Evolutionary conservation across 2,888 invertebrate genomes (phyloP), one percentile per base, ranked within the genome.

Genomic region (Acleris holmiana): DNA sequence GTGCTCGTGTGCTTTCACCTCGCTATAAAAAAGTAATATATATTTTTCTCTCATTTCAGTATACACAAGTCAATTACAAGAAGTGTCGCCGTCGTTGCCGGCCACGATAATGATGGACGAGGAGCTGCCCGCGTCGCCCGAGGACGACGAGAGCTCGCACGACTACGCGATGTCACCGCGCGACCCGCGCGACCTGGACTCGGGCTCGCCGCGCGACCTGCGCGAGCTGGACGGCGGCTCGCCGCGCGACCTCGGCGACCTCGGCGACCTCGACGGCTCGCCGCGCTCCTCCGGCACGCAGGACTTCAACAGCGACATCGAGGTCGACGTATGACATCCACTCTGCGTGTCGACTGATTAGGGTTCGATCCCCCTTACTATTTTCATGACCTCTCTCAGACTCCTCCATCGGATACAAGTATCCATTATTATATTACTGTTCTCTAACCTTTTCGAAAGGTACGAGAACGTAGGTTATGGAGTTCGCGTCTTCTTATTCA

Each of bases 71-170:
- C 89, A 92, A 76, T 81, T 93, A 73, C 88, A 90, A 82, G 91
- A 90, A 68, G 86, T 91, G 21, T 87, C 93, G 1, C 85, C 91
- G 0, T 91, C 91, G 4, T 78, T 93, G 69, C 93, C 93, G 2
- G 92, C 93, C n/a, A 78, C 93, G 7, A 93, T 93, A 78, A 85
- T 93, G 84, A 93, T 93, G 91, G 93, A 93, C 58, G 93, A 93
- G 63, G 91, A 91, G 10, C 70, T 83, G 4, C 73, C 79, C 0
- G 81, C 76, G 0, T 90, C 90, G 0, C 80, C 83, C 0, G 89
- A 86, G 1, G 90, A 90, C 47, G 88, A 89, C 5, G 70, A 83
- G 51, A 88, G 86, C 59, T 91, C 91, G 0, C 87, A 79, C 15
- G 89, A 90, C 15, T 88, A 84, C 70, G 66, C 78, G 1, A 66